These are phyloP conservation scores for Danio choprae DNA, from an alignment of 2,797 vertebrate species.

Conservation along the genomic window DNA sequence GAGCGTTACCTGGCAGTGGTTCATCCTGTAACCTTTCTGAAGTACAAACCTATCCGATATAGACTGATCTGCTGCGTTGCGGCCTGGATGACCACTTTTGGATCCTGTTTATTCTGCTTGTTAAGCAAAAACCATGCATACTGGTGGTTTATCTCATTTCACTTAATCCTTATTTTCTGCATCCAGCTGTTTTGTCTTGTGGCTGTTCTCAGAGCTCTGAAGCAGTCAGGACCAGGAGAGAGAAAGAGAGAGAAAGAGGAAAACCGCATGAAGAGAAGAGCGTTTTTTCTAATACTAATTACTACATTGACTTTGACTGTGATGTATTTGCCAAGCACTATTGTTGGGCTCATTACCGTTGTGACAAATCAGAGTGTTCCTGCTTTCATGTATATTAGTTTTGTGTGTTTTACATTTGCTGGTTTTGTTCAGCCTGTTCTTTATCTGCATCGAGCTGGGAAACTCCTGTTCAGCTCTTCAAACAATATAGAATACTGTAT, in stretches of 20 bases:
- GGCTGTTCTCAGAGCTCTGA: too few species aligned
- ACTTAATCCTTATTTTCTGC: background rate
- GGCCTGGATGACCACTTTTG: too few species aligned
- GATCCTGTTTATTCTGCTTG: background rate
- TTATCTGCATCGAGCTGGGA: background rate
- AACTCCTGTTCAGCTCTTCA: too few species aligned
- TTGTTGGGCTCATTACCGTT: background rate
- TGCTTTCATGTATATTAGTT: background rate
- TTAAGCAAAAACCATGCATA: background rate
- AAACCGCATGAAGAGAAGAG: too few species aligned
- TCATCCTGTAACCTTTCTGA: too few species aligned
- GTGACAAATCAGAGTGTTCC: background rate
- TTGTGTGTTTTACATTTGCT: background rate
- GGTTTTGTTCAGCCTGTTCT: background rate
- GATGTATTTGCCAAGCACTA: background rate
- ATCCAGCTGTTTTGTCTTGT: too few species aligned
- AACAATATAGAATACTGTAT: too few species aligned
- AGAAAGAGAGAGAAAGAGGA: too few species aligned
- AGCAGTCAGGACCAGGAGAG: too few species aligned
- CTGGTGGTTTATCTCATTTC: background rate
- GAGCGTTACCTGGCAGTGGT: too few species aligned
- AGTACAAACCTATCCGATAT: too few species aligned
- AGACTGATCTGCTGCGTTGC: too few species aligned
- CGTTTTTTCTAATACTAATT: slow-evolving; percentile 53
- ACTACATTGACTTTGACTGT: slow-evolving; percentile 25